A percentile compares a stretch with the other conserved stretches of the same genome.
These are phyloP conservation scores for Tauraco hartlaubi DNA, from an alignment of 2,797 vertebrate genomes.

Conservation along the genomic window DNA sequence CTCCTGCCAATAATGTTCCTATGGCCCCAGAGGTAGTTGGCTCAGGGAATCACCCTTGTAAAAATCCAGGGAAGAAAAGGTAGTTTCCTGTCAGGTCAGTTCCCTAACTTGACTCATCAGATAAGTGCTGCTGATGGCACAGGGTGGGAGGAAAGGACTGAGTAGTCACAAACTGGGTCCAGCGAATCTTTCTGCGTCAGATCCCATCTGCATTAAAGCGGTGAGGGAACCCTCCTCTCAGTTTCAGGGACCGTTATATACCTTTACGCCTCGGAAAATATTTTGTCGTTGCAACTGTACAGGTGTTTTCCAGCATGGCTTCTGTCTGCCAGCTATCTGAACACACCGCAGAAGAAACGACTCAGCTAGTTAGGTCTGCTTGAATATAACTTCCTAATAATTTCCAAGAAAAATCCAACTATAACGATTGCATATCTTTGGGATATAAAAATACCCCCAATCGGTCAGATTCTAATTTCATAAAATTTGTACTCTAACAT, in stretches of 20 bases:
- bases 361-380: background rate
- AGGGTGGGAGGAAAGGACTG: background rate
- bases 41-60: background rate
- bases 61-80: background rate
- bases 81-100: background rate
- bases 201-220: background rate
- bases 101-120: background rate
- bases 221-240: background rate
- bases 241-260: background rate
- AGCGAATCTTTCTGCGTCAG: background rate
- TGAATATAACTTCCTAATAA: background rate
- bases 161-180: background rate
- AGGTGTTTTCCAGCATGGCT: background rate
- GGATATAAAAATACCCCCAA: background rate
- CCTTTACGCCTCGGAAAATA: background rate
- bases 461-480: background rate
- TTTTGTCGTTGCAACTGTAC: background rate
- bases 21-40: accelerated
- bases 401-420: background rate
- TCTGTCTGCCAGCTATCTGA: background rate
- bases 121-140: background rate
- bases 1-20: background rate
- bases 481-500: background rate
- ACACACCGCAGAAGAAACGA: background rate
- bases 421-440: background rate